Percentiles rank a stretch among this genome's conserved stretches.
phyloP scores from a whole-genome alignment of 2,888 invertebrate species.

The Drosophila multiciliata region DNA sequence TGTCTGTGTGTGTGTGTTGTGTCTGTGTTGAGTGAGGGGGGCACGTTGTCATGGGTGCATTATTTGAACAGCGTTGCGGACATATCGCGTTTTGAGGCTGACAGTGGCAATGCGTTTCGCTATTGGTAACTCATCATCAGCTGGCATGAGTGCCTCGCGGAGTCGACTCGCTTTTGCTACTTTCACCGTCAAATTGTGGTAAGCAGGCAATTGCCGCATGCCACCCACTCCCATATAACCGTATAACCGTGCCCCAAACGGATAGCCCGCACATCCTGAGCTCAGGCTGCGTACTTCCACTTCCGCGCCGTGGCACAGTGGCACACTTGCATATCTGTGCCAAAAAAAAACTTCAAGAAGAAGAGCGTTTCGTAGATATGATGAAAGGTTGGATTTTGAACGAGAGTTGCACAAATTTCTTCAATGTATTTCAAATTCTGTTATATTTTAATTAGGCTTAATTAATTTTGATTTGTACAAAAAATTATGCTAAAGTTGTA shows the following conservation, averaged over 20 bases:
- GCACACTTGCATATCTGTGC: neutral
- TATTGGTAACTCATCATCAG: slow-evolving; percentile 50
- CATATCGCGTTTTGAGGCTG: slow-evolving; percentile 40
- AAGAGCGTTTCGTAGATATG: too few species aligned
- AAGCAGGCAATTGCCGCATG: slow-evolving; percentile 42
- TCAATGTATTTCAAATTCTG: too few species aligned
- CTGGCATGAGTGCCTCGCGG: slow-evolving; percentile 32
- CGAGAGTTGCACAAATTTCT: too few species aligned
- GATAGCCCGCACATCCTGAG: slow-evolving; percentile 26
- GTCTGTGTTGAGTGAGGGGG: neutral
- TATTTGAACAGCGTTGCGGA: slow-evolving; percentile 54
- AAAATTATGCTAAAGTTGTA: too few species aligned
- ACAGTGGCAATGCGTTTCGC: slow-evolving; percentile 18
- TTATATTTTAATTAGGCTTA: too few species aligned
- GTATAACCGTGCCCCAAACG: neutral
- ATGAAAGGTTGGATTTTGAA: too few species aligned
- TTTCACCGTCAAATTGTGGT: slow-evolving; percentile 63
- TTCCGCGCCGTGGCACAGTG: neutral
- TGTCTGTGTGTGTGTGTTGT: neutral
- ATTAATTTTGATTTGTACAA: too few species aligned
- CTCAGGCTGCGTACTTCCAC: neutral
- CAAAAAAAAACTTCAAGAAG: neutral
- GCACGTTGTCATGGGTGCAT: slow-evolving; percentile 33
- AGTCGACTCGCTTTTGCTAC: slow-evolving; percentile 45
- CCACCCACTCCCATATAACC: neutral